phyloP scores from a whole-genome alignment of 1,140 invertebrate genomes.

The Lasioglossum baleicum region DNA sequence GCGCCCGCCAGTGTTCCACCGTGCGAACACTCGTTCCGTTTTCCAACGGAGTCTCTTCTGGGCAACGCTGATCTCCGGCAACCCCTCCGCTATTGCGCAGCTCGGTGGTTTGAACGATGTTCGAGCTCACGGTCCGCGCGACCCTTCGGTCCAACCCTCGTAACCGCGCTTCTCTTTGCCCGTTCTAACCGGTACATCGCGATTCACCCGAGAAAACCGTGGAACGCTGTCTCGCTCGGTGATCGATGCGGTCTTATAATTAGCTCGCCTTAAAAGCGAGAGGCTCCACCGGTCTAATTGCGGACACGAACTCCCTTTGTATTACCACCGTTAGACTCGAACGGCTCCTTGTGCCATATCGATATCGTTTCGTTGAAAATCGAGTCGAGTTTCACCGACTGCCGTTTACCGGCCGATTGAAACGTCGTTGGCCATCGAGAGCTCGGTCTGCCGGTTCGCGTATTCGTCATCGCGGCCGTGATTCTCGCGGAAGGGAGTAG shows the following conservation, averaged over 20 bases:
- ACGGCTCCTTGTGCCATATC: too few relatives aligned
- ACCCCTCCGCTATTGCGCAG: conserved; percentile 50
- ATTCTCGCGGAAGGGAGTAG: too few relatives aligned
- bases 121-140: conserved; percentile 55
- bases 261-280: conserved; percentile 34
- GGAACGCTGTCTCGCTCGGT: conserved; percentile 28
- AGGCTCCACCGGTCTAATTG: conserved; percentile 30
- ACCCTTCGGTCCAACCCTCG: conserved; percentile 61
- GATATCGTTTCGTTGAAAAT: too few relatives aligned
- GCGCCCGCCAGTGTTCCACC: too few relatives aligned
- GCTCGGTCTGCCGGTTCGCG: too few relatives aligned
- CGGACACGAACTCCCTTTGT: not conserved
- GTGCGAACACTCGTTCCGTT: too few relatives aligned
- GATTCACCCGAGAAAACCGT: conserved; percentile 28
- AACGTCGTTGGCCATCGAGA: too few relatives aligned
- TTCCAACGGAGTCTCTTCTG: conserved; percentile 18
- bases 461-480: too few relatives aligned
- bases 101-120: conserved; percentile 66
- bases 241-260: conserved; percentile 44
- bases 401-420: too few relatives aligned
- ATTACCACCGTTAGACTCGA: too few relatives aligned
- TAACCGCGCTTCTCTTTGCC: conserved; percentile 45
- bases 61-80: conserved; percentile 13
- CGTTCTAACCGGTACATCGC: conserved; percentile 43
- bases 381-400: too few relatives aligned